Conservation (phyloP, 1,140 invertebrate species). For the Aphis craccivora region DNA sequence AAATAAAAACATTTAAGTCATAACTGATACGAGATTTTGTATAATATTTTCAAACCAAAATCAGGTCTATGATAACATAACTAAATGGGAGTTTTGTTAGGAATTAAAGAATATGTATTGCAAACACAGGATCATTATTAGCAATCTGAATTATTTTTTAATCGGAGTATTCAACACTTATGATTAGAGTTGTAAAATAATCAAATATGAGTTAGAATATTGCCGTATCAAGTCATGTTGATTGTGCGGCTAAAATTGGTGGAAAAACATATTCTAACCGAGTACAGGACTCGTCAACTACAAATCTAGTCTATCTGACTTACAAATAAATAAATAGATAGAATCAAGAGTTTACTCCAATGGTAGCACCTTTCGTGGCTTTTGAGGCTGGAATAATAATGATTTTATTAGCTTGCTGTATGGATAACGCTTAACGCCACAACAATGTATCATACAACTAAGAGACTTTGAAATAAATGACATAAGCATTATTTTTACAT, state of each 20-base stretch:
- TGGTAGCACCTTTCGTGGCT: constrained; percentile 47
- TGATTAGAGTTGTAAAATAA: background rate
- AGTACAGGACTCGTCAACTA: constrained; percentile 23
- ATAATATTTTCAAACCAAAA: background rate
- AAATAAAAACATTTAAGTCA: background rate
- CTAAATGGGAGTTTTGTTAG: background rate
- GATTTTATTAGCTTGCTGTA: constrained; percentile 7
- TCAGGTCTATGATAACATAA: background rate
- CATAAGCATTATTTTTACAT: background rate
- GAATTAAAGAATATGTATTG: background rate
- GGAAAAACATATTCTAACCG: constrained; percentile 33
- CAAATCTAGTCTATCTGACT: background rate
- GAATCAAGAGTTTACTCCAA: constrained; percentile 53
- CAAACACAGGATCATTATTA: background rate
- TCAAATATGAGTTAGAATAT: constrained; percentile 26
- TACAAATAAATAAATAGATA: constrained; percentile 58
- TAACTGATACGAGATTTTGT: constrained; percentile 7
- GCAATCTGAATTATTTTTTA: background rate
- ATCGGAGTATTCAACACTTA: background rate
- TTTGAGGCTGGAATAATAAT: constrained; percentile 55
- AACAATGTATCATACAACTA: background rate
- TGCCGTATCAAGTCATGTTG: background rate
- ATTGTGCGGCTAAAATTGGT: background rate
- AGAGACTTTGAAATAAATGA: background rate
- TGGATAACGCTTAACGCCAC: background rate